Conservation (phyloP, 2,797 vertebrate species). For the Halcyon smyrnensis region DNA sequence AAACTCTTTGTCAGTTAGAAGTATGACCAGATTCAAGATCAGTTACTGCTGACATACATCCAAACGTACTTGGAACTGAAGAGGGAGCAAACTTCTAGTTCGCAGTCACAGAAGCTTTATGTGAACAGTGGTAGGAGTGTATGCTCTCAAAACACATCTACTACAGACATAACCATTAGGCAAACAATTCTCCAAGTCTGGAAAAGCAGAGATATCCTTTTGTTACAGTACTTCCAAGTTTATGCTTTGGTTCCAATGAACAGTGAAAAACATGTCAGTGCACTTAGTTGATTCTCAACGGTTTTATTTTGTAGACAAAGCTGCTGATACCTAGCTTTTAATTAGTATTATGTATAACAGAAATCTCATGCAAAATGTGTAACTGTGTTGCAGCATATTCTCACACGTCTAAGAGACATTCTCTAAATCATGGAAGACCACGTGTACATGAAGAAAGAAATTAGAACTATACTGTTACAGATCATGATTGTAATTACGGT, state of each 20-base stretch:
- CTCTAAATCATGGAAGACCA: rapidly evolving
- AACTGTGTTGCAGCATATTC: neutral
- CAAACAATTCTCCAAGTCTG: neutral
- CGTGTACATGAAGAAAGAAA: neutral
- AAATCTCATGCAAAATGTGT: neutral
- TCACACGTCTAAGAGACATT: neutral
- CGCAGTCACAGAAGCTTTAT: neutral
- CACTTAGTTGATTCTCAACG: neutral
- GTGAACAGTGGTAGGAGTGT: neutral
- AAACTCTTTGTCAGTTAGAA: neutral
- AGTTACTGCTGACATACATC: neutral
- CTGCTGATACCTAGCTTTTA: neutral
- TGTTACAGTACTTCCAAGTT: neutral
- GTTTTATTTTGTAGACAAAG: neutral
- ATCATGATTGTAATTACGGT: neutral
- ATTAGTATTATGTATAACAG: neutral
- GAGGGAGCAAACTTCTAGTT: neutral
- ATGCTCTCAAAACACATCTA: neutral
- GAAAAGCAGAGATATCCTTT: neutral
- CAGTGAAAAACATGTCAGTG: neutral
- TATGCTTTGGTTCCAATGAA: neutral
- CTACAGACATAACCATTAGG: neutral
- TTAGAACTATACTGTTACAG: neutral
- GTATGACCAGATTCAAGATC: neutral
- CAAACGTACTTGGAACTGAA: neutral